These are phyloP conservation scores for Calosoma granatense DNA, from an alignment of 1,140 invertebrate species.

Conservation along the genomic window DNA sequence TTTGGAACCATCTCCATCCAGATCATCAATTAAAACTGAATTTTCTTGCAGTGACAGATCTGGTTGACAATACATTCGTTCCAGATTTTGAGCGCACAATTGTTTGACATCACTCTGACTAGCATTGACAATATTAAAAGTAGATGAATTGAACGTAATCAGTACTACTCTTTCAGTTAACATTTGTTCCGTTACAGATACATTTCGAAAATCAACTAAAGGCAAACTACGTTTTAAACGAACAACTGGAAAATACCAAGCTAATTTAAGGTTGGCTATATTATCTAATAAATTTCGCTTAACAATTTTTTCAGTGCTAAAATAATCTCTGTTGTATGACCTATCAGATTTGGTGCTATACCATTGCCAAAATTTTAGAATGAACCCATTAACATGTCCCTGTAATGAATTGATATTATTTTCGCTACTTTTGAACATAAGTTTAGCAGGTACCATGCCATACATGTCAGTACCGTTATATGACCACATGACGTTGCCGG, in stretches of 20 bases:
- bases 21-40: conserved; percentile 57
- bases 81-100: conserved; percentile 46
- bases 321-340: conserved; percentile 15
- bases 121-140: conserved; percentile 59
- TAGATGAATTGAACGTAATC: conserved; percentile 61
- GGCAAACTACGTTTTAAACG: conserved; percentile 18
- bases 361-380: conserved; percentile 74
- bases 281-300: neutral
- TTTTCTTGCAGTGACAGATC: conserved; percentile 56
- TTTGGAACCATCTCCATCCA: conserved; percentile 58
- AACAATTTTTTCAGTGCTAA: conserved; percentile 27
- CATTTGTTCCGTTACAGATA: conserved; percentile 38
- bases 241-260: neutral
- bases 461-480: conserved; percentile 49
- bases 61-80: conserved; percentile 55
- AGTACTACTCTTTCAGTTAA: conserved; percentile 62
- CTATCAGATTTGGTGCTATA: conserved; percentile 26
- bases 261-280: neutral
- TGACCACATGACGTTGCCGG: conserved; percentile 42
- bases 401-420: conserved; percentile 34
- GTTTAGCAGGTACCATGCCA: conserved; percentile 53
- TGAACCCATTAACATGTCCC: conserved; percentile 54
- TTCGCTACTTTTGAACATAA: conserved; percentile 39
- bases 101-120: conserved; percentile 62
- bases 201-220: conserved; percentile 17